Percentiles rank a stretch among this genome's conserved stretches.
These are phyloP conservation scores for Calyptomena viridis DNA, from an alignment of 2,113 vertebrate species.

Conservation along the genomic window DNA sequence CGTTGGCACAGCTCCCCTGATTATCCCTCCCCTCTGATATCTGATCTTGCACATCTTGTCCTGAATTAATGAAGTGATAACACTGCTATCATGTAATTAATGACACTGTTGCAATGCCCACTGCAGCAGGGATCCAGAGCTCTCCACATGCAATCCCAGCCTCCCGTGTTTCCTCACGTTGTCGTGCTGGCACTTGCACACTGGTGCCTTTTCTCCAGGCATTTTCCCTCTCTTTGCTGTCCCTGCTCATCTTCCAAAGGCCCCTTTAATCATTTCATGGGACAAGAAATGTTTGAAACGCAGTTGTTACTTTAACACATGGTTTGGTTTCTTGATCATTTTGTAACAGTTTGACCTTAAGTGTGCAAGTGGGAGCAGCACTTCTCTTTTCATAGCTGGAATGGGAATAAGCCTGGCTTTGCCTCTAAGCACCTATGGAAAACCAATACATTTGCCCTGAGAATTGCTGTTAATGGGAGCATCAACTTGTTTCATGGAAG, in stretches of 20 bases:
- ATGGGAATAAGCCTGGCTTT: background rate
- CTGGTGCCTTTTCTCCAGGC: background rate
- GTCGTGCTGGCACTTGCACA: background rate
- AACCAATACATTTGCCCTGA: background rate
- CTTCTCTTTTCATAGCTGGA: background rate
- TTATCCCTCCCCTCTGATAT: conserved; percentile 11
- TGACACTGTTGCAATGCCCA: background rate
- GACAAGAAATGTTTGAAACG: background rate
- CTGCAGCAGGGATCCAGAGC: background rate
- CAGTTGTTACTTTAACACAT: background rate
- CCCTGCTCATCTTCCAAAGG: background rate
- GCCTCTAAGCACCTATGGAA: background rate
- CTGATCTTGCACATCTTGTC: conserved; percentile 22
- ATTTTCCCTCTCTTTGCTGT: background rate
- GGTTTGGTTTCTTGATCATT: background rate
- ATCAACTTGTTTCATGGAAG: background rate
- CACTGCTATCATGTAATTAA: background rate
- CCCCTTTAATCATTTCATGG: background rate
- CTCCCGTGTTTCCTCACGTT: background rate
- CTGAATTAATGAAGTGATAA: conserved; percentile 11
- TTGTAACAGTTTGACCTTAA: background rate
- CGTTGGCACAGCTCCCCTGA: background rate
- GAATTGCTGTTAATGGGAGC: background rate
- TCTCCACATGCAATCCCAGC: background rate
- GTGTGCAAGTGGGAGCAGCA: background rate